Evolutionary conservation across 2,113 vertebrate genomes (phyloP).

Genomic region (Chiloscyllium plagiosum): DNA sequence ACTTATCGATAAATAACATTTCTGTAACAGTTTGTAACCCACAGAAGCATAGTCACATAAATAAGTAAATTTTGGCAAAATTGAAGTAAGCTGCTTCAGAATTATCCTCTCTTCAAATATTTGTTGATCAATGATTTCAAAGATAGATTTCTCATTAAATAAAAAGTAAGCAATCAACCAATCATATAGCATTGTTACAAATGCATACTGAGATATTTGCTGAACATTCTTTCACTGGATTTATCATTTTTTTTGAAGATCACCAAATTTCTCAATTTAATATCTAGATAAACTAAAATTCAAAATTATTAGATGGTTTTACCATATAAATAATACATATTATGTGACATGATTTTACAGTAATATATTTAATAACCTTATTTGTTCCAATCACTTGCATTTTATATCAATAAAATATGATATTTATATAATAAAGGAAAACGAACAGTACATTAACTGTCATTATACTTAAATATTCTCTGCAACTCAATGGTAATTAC

Average conservation of each 20-base stretch:
- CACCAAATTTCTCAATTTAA: neutral
- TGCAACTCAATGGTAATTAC: neutral
- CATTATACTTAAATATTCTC: neutral
- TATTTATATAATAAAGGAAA: neutral
- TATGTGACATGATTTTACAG: neutral
- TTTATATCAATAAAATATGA: neutral
- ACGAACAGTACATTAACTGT: neutral
- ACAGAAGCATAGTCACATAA: neutral
- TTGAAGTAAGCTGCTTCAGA: neutral
- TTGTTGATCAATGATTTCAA: neutral
- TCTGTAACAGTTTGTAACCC: neutral
- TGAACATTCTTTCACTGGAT: neutral
- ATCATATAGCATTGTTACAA: neutral
- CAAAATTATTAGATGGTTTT: neutral
- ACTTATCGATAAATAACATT: neutral
- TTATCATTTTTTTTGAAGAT: neutral
- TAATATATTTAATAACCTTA: neutral
- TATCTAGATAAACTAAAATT: neutral
- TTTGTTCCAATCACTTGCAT: neutral
- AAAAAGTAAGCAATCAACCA: neutral
- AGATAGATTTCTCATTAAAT: neutral
- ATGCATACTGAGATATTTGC: neutral
- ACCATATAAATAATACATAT: neutral
- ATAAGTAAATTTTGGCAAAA: neutral
- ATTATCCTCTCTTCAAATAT: neutral